Percentiles rank a stretch among this genome's conserved stretches.
Conservation (phyloP, 2,797 vertebrate species). For the Todus mexicanus region DNA sequence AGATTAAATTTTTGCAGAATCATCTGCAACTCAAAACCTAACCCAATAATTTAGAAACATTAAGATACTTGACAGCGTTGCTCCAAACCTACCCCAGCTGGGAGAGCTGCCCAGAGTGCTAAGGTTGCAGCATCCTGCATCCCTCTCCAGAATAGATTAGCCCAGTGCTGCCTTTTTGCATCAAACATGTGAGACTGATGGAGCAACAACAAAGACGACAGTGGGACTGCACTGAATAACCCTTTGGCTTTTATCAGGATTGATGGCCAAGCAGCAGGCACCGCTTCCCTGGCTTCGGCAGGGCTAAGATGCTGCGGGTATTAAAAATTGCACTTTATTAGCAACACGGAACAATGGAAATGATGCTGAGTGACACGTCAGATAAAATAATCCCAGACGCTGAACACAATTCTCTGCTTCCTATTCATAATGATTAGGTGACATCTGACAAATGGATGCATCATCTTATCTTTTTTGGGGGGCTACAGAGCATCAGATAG, state of each 20-base stretch:
- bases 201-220: neutral
- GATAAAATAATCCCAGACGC: neutral
- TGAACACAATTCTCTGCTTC: neutral
- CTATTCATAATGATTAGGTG: neutral
- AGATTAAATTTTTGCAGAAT: neutral
- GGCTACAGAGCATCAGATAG: neutral
- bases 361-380: fast-evolving
- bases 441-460: neutral
- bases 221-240: too few species aligned
- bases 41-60: neutral
- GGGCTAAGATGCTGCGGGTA: fast-evolving
- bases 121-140: too few species aligned
- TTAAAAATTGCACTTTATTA: neutral
- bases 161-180: neutral
- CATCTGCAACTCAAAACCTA: neutral
- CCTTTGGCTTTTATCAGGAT: neutral
- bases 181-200: fast-evolving
- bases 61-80: neutral
- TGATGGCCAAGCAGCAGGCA: neutral
- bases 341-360: neutral
- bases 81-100: neutral
- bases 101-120: neutral
- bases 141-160: neutral
- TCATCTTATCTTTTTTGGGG: neutral
- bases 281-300: neutral